Evolutionary conservation across 53 echinoderm and acorn worm species (phyloP).

Genomic region (Zoroaster sp.): DNA sequence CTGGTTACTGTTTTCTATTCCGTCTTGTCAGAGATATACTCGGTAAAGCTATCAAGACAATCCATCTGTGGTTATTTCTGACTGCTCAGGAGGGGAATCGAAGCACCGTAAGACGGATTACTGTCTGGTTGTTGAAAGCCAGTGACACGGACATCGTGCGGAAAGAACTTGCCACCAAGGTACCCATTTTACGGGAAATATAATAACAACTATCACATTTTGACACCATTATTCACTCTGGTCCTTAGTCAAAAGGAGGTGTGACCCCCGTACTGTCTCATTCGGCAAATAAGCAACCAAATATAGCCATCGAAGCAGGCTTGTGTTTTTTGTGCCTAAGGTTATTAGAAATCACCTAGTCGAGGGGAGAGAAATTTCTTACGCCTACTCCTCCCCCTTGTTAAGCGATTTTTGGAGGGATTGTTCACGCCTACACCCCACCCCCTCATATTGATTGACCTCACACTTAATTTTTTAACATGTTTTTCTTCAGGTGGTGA

Average conservation of each 20-base stretch:
- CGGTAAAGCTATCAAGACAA: conserved; percentile 17
- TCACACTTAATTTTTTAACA: too few species aligned
- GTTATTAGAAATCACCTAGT: too few species aligned
- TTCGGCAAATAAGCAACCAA: too few species aligned
- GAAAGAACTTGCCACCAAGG: conserved; percentile 35
- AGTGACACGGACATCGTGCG: not conserved
- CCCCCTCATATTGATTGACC: too few species aligned
- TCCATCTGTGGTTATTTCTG: conserved; percentile 14
- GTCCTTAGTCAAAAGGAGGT: not conserved
- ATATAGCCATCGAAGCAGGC: too few species aligned
- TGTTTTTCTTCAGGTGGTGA: conserved; percentile 10
- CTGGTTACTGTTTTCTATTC: conserved; percentile 9
- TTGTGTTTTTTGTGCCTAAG: too few species aligned
- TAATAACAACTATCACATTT: not conserved
- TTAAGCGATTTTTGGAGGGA: too few species aligned
- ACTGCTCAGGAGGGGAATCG: not conserved
- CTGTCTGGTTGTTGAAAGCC: not conserved
- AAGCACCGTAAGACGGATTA: conserved; percentile 1
- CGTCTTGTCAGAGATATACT: not conserved
- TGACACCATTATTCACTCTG: not conserved
- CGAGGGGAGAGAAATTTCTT: too few species aligned
- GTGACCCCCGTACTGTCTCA: too few species aligned
- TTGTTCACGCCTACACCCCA: too few species aligned
- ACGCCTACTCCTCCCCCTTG: too few species aligned
- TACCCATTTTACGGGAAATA: not conserved